Evolutionary conservation across 2,888 invertebrate genomes (phyloP).

Genomic region (Drosophila subsilvestris): DNA sequence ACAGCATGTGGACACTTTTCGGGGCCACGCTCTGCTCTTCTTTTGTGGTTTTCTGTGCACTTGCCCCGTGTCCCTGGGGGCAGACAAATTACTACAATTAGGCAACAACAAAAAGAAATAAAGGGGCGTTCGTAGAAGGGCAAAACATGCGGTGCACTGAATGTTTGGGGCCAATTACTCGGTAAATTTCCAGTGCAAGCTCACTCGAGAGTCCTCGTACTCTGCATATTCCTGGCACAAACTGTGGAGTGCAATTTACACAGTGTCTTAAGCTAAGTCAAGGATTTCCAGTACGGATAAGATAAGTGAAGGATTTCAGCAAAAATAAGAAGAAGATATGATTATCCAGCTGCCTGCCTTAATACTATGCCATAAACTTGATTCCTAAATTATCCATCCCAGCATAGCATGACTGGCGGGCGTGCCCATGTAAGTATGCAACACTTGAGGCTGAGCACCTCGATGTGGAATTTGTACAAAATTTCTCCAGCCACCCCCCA

Average conservation of each 20-base stretch:
- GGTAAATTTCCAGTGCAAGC: neutral
- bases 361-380: neutral
- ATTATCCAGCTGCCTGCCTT: neutral
- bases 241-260: too few relatives aligned
- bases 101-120: neutral
- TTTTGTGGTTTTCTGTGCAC: neutral
- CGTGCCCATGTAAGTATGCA: neutral
- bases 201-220: neutral
- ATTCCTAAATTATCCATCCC: neutral
- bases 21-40: neutral
- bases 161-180: neutral
- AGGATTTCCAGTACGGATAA: too few relatives aligned
- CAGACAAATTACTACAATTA: slow-evolving; percentile 1
- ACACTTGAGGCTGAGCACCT: neutral
- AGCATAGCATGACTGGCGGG: neutral
- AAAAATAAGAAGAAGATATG: neutral
- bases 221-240: neutral
- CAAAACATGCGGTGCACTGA: neutral
- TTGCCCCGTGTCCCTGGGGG: neutral
- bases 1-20: slow-evolving; percentile 23
- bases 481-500: too few relatives aligned
- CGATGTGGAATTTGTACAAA: neutral
- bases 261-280: too few relatives aligned
- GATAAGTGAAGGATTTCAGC: neutral
- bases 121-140: neutral